These are phyloP conservation scores for Coelogynopora nodosa DNA, from an alignment of 2,888 invertebrate species.

Conservation along the genomic window DNA sequence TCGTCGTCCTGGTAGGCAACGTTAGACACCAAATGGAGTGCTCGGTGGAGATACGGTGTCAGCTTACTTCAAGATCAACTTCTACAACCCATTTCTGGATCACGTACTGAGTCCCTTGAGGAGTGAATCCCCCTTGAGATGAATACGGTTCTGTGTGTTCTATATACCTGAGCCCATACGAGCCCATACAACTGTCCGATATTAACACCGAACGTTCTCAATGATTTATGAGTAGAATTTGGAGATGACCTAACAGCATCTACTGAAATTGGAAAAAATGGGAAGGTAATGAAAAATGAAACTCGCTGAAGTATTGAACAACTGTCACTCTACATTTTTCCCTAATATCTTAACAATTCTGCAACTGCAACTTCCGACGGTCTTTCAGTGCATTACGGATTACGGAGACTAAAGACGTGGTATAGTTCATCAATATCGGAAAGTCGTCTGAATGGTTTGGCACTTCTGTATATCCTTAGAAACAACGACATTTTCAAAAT, in stretches of 20 bases:
- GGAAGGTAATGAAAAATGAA: not conserved
- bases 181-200: no score
- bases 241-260: not conserved
- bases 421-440: not conserved
- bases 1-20: not conserved
- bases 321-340: not conserved
- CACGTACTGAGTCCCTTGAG: not conserved
- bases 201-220: no score
- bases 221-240: not conserved
- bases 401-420: not conserved
- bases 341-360: not conserved
- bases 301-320: not conserved
- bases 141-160: no score
- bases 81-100: not conserved
- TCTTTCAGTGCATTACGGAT: not conserved
- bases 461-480: no score
- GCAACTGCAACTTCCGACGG: not conserved
- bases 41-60: not conserved
- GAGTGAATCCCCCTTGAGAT: no score
- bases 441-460: not conserved
- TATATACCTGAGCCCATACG: no score
- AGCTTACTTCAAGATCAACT: not conserved
- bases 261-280: not conserved
- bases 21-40: not conserved
- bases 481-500: no score